These are phyloP conservation scores for Cosmia pyralina DNA, from an alignment of 2,888 invertebrate genomes.

Conservation along the genomic window DNA sequence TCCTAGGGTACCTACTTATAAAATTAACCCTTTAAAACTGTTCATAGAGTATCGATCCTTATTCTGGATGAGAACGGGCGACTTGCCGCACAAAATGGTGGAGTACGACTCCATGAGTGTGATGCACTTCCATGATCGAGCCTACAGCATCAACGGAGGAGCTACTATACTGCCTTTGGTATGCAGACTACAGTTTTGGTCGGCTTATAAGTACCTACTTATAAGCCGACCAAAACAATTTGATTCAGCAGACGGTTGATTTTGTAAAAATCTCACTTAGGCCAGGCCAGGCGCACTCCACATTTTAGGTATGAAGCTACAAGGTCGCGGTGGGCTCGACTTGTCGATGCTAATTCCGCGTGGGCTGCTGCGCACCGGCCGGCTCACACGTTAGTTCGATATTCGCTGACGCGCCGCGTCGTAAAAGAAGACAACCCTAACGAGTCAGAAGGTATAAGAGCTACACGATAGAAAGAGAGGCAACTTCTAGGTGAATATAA, in stretches of 20 bases:
- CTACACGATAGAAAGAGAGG: no score
- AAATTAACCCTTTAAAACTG: neutral
- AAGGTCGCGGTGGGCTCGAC: no score
- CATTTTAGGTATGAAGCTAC: no score
- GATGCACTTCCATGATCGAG: conserved; percentile 84
- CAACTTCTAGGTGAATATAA: no score
- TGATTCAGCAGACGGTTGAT: neutral
- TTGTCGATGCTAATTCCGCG: no score
- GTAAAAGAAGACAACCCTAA: no score
- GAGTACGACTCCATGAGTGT: conserved; percentile 83
- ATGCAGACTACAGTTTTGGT: neutral
- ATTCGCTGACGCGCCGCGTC: no score
- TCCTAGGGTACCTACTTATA: neutral
- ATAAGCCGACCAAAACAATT: neutral
- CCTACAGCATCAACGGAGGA: conserved; percentile 79
- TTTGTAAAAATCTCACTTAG: no score
- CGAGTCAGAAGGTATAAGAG: no score
- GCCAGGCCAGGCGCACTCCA: no score
- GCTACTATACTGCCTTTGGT: conserved; percentile 73
- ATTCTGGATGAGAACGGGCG: conserved; percentile 66
- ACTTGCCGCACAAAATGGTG: conserved; percentile 59
- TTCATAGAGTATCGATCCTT: conserved; percentile 74
- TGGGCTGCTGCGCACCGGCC: no score
- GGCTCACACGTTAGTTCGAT: no score
- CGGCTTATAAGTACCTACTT: neutral